phyloP scores from a whole-genome alignment of 1,140 invertebrate genomes.

The Drosophila murphyi region DNA sequence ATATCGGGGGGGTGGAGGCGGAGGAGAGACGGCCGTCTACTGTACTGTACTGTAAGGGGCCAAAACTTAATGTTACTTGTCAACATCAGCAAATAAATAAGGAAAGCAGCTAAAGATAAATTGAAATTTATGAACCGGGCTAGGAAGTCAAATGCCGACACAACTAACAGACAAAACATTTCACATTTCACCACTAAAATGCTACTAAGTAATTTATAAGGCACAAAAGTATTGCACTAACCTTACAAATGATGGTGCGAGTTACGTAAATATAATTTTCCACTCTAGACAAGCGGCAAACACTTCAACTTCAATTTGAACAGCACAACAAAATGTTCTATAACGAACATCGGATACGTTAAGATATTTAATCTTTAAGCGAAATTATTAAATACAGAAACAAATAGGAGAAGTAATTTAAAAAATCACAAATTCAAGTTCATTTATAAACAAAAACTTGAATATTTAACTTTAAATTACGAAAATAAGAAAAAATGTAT shows the following conservation, averaged over 20 bases:
- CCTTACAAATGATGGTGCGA: constrained; percentile 53
- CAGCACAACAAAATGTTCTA: constrained; percentile 4
- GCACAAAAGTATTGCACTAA: constrained; percentile 54
- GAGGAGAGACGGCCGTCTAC: background rate
- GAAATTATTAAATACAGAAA: background rate
- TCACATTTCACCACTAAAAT: constrained; percentile 60
- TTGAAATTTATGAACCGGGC: constrained; percentile 76
- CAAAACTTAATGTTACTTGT: constrained; percentile 54
- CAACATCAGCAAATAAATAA: constrained; percentile 77
- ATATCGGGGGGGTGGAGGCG: background rate
- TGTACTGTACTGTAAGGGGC: background rate
- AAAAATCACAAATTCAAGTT: too few relatives aligned
- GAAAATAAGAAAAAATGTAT: too few relatives aligned
- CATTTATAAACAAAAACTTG: too few relatives aligned
- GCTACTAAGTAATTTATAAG: constrained; percentile 75
- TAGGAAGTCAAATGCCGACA: constrained; percentile 61
- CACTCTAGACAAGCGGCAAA: background rate
- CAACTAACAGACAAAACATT: constrained; percentile 60
- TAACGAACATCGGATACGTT: constrained; percentile 4
- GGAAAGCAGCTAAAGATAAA: constrained; percentile 61
- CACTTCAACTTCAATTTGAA: constrained; percentile 29
- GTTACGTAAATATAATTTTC: constrained; percentile 34
- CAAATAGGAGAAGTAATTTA: background rate
- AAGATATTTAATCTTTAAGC: background rate
- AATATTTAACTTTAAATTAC: too few relatives aligned